Base-by-base conservation (phyloP, 2,888 invertebrate genomes). In the Halocaridina rubra region DNA sequence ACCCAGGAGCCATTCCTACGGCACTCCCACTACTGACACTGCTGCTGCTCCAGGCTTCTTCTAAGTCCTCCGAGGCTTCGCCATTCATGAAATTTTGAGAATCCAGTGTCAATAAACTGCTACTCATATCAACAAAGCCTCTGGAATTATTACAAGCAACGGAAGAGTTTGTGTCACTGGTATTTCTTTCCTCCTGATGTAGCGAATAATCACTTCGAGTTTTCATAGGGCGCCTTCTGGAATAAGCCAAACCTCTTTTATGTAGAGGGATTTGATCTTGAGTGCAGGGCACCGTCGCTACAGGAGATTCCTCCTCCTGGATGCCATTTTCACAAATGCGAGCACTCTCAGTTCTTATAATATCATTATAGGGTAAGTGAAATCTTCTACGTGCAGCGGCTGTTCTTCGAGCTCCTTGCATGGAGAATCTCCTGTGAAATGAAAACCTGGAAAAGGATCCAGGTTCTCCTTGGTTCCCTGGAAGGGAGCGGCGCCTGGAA, bases 351-450 rank as follows among this genome's bases (percentile, higher is more conserved):
- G 33, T 7, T 30, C 61, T 8, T 19, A 61, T n/a, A 27, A 30
- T 19, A 19, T 77, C 76, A 24, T 30, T 57, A 24, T 64, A 57
- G 24, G 30, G 39, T 16, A 57, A 19, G 30, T 57, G 29, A n/a
- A 79, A 24, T 19, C 57, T 71, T 72, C 33, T 46, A 22, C 59
- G 27, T 57, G 53, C 30, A 32, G 67, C 22, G 8, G 74, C 59
- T 8, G 75, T 69, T 30, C 81, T 39, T 1, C 33, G 59, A 10
- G 81, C 27, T n/a, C 53, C 29, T 53, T 81, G 81, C 64, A 81
- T 64, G 16, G 81, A 81, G 13, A 81, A 29, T 53, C 75, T 74
- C 81, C 81, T 81, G 8, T 61, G 75, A 32, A 81, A 53, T 16
- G 81, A 75, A 22, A 74, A 53, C 24, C 67, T 67, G 30, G 61